Conservation (phyloP, 2,797 vertebrate species). For the Centropyge bicolor region DNA sequence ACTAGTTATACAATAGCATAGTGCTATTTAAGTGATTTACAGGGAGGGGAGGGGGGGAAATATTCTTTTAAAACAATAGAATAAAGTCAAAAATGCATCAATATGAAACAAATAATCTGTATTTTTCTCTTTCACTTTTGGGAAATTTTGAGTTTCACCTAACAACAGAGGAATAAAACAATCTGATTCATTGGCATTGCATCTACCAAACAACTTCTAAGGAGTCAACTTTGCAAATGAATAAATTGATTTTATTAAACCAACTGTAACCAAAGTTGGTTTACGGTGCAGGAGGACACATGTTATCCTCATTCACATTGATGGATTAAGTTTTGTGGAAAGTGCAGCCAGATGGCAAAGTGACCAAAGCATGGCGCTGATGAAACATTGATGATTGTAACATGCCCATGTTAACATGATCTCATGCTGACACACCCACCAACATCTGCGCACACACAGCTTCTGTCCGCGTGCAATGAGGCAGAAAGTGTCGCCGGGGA, state of each 20-base stretch:
- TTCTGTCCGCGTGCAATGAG: background rate
- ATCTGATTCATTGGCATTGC: background rate
- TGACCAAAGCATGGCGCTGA: slow-evolving; percentile 49
- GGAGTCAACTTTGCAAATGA: background rate
- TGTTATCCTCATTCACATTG: slow-evolving; percentile 40
- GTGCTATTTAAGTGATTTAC: background rate
- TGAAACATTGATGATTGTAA: slow-evolving; percentile 62
- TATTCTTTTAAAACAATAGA: too few species aligned
- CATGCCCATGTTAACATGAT: slow-evolving; percentile 30
- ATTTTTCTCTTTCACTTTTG: background rate
- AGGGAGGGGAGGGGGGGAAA: background rate
- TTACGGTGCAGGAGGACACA: slow-evolving; percentile 24
- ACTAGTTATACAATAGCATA: slow-evolving; percentile 21
- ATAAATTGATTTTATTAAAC: background rate
- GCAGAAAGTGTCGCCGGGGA: fast-evolving
- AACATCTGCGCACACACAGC: background rate
- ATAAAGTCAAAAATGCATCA: background rate
- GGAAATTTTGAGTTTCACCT: background rate
- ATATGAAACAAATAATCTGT: background rate
- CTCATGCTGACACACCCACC: slow-evolving; percentile 9
- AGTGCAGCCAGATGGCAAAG: slow-evolving; percentile 67
- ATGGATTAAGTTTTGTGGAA: slow-evolving; percentile 62
- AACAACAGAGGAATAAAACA: background rate
- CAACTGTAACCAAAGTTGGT: background rate
- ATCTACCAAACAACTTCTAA: background rate